Evolutionary conservation across 2,797 vertebrate species (phyloP).

Genomic region (Aplochiton taeniatus): DNA sequence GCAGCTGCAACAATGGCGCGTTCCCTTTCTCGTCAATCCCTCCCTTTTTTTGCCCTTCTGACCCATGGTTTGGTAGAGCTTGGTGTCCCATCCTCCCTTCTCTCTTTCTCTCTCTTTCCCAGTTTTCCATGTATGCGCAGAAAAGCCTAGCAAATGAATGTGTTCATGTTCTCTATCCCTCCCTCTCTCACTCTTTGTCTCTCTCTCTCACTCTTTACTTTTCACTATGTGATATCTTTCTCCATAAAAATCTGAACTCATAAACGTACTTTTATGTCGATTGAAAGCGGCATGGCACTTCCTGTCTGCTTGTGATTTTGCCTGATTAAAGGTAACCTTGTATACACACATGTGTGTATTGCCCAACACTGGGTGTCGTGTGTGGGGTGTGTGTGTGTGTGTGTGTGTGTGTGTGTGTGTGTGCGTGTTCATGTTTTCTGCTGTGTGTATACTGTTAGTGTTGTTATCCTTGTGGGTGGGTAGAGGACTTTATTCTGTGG

Average conservation of each 20-base stretch:
- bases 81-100: background rate
- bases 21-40: background rate
- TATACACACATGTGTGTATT: too few relatives aligned
- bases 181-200: slow-evolving; percentile 6
- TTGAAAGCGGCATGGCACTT: background rate
- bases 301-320: background rate
- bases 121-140: background rate
- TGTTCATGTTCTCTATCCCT: slow-evolving; percentile 4
- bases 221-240: too few relatives aligned
- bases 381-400: background rate
- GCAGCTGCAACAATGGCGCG: too few relatives aligned
- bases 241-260: too few relatives aligned
- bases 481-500: too few relatives aligned
- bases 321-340: background rate
- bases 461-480: too few relatives aligned
- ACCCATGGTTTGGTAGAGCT: background rate
- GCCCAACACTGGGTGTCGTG: background rate
- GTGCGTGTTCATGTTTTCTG: background rate
- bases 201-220: background rate
- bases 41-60: background rate
- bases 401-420: background rate
- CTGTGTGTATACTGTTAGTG: background rate
- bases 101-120: background rate
- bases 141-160: too few relatives aligned
- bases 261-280: too few relatives aligned